Evolutionary conservation across 1,140 invertebrate genomes (phyloP).

Genomic region (Ips typographus): DNA sequence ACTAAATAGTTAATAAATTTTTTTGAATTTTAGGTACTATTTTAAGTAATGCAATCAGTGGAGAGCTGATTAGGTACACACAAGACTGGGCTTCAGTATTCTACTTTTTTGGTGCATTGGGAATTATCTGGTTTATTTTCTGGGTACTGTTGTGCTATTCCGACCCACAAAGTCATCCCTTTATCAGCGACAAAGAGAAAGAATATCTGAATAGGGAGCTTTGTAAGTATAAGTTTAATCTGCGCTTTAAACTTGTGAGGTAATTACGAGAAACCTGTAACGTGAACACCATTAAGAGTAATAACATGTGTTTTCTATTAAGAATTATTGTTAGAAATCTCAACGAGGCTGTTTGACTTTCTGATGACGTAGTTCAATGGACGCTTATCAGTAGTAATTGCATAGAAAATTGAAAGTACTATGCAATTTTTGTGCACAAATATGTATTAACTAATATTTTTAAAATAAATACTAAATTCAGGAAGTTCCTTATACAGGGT

Average conservation of each 20-base stretch:
- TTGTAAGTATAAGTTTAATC: slow-evolving; percentile 47
- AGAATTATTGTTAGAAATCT: too few relatives aligned
- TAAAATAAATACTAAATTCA: too few relatives aligned
- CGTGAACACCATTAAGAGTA: too few relatives aligned
- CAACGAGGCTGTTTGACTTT: too few relatives aligned
- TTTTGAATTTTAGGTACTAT: slow-evolving; percentile 63
- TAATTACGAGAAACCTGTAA: too few relatives aligned
- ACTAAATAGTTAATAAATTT: slow-evolving; percentile 9
- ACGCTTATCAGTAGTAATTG: too few relatives aligned
- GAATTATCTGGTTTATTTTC: slow-evolving; percentile 71
- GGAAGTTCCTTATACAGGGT: too few relatives aligned
- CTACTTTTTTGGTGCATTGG: slow-evolving; percentile 78
- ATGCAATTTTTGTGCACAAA: too few relatives aligned
- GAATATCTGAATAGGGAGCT: slow-evolving; percentile 71
- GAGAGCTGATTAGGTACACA: slow-evolving; percentile 65
- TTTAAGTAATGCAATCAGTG: slow-evolving; percentile 75
- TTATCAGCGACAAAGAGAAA: slow-evolving; percentile 77
- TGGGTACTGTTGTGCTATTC: slow-evolving; percentile 72
- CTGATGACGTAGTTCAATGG: too few relatives aligned
- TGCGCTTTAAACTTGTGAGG: not conserved
- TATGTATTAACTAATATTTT: too few relatives aligned
- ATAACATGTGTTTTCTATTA: too few relatives aligned
- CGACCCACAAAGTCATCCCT: slow-evolving; percentile 78
- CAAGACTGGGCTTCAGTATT: slow-evolving; percentile 77
- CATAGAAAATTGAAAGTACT: too few relatives aligned